These are phyloP conservation scores for Centropus bengalensis DNA, from an alignment of 2,113 vertebrate species.

Conservation along the genomic window DNA sequence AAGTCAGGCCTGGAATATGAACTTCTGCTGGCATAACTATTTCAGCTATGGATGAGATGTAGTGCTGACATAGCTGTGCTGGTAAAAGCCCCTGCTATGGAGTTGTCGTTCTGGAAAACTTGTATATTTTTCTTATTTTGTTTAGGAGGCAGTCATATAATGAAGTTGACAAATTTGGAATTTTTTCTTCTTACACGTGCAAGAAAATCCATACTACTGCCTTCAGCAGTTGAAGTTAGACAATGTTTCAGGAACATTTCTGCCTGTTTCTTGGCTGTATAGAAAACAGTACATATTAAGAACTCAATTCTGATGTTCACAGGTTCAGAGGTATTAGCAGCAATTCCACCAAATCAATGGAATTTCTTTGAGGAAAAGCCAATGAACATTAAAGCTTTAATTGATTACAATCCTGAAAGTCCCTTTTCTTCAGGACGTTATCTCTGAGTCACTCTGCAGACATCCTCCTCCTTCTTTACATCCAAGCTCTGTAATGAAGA, in stretches of 20 bases:
- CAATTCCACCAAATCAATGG: neutral
- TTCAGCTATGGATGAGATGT: neutral
- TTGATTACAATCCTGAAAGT: neutral
- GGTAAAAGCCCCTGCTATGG: neutral
- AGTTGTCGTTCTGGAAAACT: neutral
- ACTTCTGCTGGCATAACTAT: neutral
- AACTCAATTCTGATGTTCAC: neutral
- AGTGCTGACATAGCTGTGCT: neutral
- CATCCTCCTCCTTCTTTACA: neutral
- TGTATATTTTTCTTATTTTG: neutral
- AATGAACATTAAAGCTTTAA: neutral
- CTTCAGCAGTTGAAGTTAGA: neutral
- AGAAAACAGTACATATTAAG: neutral
- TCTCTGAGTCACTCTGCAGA: neutral
- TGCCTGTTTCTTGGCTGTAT: neutral
- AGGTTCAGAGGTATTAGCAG: neutral
- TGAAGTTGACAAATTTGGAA: neutral
- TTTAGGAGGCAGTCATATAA: neutral
- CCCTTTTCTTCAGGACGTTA: neutral
- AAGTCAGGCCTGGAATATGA: neutral
- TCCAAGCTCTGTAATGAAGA: neutral
- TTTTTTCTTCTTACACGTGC: neutral
- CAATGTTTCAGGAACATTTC: neutral
- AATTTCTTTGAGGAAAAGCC: neutral
- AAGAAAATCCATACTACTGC: neutral